Percentiles rank a stretch among this genome's conserved stretches.
Evolutionary conservation across 2,888 invertebrate species (phyloP).

Genomic region (Platycnemis pennipes): DNA sequence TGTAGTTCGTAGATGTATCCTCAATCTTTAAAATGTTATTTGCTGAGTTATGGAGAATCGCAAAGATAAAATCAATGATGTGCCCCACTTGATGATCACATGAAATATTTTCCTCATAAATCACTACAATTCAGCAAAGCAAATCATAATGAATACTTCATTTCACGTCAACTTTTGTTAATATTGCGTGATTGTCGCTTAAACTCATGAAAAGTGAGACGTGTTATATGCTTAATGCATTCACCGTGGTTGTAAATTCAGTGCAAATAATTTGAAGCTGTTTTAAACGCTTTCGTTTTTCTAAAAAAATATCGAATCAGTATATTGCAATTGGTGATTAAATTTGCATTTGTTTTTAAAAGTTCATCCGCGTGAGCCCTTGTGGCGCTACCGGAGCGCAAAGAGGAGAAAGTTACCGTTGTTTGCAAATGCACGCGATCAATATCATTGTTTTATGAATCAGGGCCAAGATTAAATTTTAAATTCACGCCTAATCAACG

Average conservation of each 20-base stretch:
- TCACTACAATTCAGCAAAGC: too few relatives aligned
- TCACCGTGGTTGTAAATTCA: neutral
- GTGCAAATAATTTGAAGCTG: neutral
- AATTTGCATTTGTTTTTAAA: neutral
- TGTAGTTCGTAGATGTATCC: too few relatives aligned
- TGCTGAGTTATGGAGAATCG: too few relatives aligned
- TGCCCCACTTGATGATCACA: too few relatives aligned
- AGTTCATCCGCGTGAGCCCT: neutral
- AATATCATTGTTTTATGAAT: neutral
- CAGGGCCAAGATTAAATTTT: neutral
- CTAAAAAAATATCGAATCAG: neutral
- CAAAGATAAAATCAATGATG: too few relatives aligned
- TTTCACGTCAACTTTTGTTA: too few relatives aligned
- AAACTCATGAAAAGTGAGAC: neutral
- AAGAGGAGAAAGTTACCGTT: neutral
- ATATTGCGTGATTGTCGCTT: neutral
- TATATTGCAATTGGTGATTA: neutral
- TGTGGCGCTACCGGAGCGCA: neutral
- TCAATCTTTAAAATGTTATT: too few relatives aligned
- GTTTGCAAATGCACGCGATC: neutral
- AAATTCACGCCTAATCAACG: conserved; percentile 5
- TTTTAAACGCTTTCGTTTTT: neutral
- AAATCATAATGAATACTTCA: too few relatives aligned
- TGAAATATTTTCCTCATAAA: too few relatives aligned
- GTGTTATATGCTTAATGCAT: neutral